A percentile compares a stretch with the other conserved stretches of the same genome.
These are phyloP conservation scores for Salvelinus alpinus DNA, from an alignment of 2,113 vertebrate genomes.

Conservation along the genomic window DNA sequence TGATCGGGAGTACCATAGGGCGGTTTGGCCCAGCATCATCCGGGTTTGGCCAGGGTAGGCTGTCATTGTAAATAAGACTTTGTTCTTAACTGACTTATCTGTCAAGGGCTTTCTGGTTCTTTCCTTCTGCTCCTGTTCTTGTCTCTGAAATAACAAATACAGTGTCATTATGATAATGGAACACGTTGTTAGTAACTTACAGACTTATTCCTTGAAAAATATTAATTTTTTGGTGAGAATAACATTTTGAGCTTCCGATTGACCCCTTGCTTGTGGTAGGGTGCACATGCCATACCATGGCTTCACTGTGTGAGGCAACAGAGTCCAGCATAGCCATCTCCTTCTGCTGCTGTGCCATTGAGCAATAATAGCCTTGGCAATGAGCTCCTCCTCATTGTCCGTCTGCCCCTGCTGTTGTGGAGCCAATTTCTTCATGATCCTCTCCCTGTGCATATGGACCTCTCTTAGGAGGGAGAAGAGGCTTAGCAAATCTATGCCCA, in stretches of 20 bases:
- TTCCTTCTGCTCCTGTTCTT: conserved; percentile 74
- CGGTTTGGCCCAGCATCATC: no score
- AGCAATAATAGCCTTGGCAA: conserved; percentile 69
- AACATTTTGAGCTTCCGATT: no score
- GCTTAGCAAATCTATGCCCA: neutral
- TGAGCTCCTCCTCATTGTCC: conserved; percentile 57
- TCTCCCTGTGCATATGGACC: conserved; percentile 73
- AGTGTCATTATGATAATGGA: neutral
- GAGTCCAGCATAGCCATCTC: conserved; percentile 77
- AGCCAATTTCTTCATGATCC: conserved; percentile 66
- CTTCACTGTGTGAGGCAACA: conserved; percentile 78
- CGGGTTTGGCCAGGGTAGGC: no score
- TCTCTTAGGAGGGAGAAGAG: conserved; percentile 65
- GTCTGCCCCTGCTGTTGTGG: conserved; percentile 60
- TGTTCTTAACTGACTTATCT: neutral
- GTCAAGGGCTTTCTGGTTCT: conserved; percentile 67
- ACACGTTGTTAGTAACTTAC: no score
- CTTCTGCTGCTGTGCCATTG: conserved; percentile 64
- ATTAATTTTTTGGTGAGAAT: no score
- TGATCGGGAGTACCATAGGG: no score
- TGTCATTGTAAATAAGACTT: no score
- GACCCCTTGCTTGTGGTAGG: neutral
- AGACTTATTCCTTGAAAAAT: neutral
- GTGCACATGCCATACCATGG: conserved; percentile 69
- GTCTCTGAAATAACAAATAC: conserved; percentile 62